phyloP scores from a whole-genome alignment of 1,140 invertebrate species.

The Nephila pilipes region DNA sequence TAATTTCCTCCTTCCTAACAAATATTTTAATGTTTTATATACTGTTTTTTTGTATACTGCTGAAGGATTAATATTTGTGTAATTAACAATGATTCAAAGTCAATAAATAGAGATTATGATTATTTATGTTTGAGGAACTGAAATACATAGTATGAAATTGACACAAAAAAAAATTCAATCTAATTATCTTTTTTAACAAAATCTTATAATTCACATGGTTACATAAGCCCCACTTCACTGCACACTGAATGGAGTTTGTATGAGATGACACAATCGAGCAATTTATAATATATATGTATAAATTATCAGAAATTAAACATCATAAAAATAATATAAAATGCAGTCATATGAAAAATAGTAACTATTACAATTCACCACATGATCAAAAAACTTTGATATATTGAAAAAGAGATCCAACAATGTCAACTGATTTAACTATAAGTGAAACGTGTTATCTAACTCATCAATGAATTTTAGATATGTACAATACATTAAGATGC shows the following conservation, averaged over 20 bases:
- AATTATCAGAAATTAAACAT: not conserved
- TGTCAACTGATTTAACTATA: slow-evolving; percentile 21
- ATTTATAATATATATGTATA: not conserved
- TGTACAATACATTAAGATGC: not conserved
- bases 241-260: not conserved
- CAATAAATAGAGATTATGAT: no score
- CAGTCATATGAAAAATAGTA: slow-evolving; percentile 11
- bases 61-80: no score
- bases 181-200: no score
- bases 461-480: slow-evolving; percentile 16
- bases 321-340: not conserved
- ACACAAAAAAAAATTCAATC: no score
- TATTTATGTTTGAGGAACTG: no score
- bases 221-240: no score
- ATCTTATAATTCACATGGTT: no score
- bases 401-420: slow-evolving; percentile 17
- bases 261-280: not conserved
- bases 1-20: no score
- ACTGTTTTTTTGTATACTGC: no score
- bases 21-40: no score
- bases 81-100: no score
- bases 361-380: not conserved
- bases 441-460: not conserved
- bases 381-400: not conserved
- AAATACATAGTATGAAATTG: no score